Evolutionary conservation across 2,797 vertebrate species (phyloP).

Genomic region (Ctenopoma kingsleyae): DNA sequence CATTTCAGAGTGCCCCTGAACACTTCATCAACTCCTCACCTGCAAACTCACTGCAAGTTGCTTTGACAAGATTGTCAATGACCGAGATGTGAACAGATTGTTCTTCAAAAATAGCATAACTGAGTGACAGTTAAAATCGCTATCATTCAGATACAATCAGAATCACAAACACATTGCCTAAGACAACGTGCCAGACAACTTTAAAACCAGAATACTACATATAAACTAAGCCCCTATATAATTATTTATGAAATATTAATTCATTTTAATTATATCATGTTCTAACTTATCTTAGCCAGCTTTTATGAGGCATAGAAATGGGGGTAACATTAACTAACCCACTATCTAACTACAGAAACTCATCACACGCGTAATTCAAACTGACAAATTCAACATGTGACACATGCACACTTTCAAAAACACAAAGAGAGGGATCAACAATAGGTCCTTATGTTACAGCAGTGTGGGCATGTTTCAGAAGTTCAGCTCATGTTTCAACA

Average conservation of each 20-base stretch:
- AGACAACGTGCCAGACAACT: background rate
- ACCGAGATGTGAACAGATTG: constrained; percentile 23
- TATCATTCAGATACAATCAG: constrained; percentile 20
- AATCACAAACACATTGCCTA: background rate
- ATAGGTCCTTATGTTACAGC: constrained; percentile 60
- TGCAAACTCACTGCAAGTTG: constrained; percentile 18
- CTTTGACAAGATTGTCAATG: constrained; percentile 30
- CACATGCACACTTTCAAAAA: constrained; percentile 24
- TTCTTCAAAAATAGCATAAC: constrained; percentile 13
- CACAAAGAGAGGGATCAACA: constrained; percentile 64
- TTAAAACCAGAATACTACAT: background rate
- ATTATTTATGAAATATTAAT: background rate
- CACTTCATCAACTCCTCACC: constrained; percentile 22
- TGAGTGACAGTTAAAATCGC: constrained; percentile 13
- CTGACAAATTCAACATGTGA: constrained; percentile 22
- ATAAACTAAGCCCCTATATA: background rate
- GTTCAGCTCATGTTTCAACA: constrained; percentile 69
- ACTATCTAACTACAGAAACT: background rate
- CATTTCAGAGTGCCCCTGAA: constrained; percentile 38
- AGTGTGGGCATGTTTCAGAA: constrained; percentile 56
- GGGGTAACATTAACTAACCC: background rate
- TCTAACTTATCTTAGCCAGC: background rate
- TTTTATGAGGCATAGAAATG: background rate
- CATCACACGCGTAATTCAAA: background rate
- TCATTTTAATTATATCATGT: background rate